These are phyloP conservation scores for Salvelinus namaycush DNA, from an alignment of 2,113 vertebrate genomes.

Conservation along the genomic window DNA sequence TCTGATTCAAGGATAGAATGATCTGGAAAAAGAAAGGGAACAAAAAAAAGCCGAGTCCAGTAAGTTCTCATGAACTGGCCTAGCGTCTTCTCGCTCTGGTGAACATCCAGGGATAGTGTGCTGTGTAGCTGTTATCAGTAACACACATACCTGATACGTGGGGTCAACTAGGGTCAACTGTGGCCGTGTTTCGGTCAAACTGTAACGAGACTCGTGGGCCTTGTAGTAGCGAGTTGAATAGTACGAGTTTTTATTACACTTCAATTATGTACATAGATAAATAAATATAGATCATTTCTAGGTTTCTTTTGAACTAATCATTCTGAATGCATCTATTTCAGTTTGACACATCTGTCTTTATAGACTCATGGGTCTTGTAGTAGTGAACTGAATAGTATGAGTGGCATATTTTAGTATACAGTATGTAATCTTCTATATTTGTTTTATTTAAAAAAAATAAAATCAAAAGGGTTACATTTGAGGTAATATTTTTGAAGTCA, in stretches of 20 bases:
- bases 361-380: background rate
- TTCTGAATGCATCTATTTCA: too few species aligned
- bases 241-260: slow-evolving; percentile 2
- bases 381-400: background rate
- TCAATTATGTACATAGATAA: too few species aligned
- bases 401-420: slow-evolving; percentile 5
- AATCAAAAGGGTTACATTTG: too few species aligned
- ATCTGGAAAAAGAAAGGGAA: background rate
- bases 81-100: background rate
- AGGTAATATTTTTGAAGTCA: too few species aligned
- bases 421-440: too few species aligned
- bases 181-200: background rate
- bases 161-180: slow-evolving; percentile 14
- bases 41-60: too few species aligned
- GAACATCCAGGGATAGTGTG: background rate
- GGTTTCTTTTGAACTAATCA: too few species aligned
- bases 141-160: slow-evolving; percentile 8
- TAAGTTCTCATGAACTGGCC: background rate
- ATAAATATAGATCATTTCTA: too few species aligned
- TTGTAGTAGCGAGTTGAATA: background rate
- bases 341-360: too few species aligned
- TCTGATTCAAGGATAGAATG: slow-evolving; percentile 7
- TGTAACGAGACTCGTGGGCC: background rate
- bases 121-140: background rate
- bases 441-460: too few species aligned